Base-by-base conservation (phyloP, 1,140 invertebrate species). In the Ceratitis capitata region DNA sequence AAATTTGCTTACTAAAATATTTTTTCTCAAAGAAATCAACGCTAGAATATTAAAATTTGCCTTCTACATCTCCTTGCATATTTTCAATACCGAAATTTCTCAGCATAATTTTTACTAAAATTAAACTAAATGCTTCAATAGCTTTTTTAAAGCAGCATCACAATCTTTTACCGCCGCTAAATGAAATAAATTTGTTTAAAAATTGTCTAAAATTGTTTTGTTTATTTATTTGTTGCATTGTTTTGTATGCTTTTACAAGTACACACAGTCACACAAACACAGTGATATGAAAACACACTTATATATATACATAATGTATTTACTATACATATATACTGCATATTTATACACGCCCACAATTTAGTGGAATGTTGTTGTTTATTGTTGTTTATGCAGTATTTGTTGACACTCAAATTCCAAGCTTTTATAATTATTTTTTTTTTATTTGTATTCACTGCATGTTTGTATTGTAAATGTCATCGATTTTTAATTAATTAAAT, bases 221-320 rank as follows among this genome's bases (percentile, higher is more conserved):
- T 32, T 74, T 74, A n/a, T 19, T 74, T 23, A n/a, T 78, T 78
- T 78, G 69, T 78, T 78, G 69, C 69, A 78, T 26, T 78, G 69
- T 39, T 78, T 78, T 45, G 39, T 45, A 45, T 45, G n/a, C 23
- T 23, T 14, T 78, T 45, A 19, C 69, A 19, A 74, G 23, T 23
- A 78, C 39, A 7, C 32, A 47, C n/a, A 78, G 10, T 56, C 23
- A 56, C 69, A 39, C 19, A 78, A 42, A 39, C 69, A 78, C n/a
- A 78, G 10, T 56, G 19, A 56, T 39, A 39, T 10, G 45, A 42
- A 39, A 35, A 78, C 64, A 74, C 69, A 78, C 69, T 39, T 78
- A 39, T 78, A 78, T 78, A 26, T 78, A 78, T 45, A 78, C 69
- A 42, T n/a, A n/a, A n/a, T n/a, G 35, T 45, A 3, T 74, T 74